phyloP scores from a whole-genome alignment of 2,797 vertebrate species.

The Amniataba percoides region DNA sequence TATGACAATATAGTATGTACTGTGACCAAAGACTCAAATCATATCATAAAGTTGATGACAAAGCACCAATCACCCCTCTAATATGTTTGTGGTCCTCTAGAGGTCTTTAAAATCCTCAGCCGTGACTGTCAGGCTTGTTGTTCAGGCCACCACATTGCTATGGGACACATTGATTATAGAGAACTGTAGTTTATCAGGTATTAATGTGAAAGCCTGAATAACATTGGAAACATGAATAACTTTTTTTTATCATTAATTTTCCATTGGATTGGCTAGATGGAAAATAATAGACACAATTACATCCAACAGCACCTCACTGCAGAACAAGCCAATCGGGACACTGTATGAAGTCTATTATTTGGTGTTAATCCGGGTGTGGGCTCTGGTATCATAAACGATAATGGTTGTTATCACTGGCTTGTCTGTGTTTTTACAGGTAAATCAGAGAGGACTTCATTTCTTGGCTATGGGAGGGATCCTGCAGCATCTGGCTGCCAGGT shows the following conservation, averaged over 20 bases:
- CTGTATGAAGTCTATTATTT: neutral
- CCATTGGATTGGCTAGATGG: neutral
- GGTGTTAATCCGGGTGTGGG: neutral
- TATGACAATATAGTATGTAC: neutral
- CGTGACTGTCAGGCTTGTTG: neutral
- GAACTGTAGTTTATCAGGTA: neutral
- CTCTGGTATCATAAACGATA: conserved; percentile 17
- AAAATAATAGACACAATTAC: neutral
- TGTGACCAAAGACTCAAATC: neutral
- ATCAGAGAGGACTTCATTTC: conserved; percentile 80
- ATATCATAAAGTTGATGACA: neutral
- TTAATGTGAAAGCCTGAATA: neutral
- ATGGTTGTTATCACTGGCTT: conserved; percentile 45
- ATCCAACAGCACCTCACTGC: neutral
- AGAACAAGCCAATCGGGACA: neutral
- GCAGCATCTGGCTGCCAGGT: conserved; percentile 93
- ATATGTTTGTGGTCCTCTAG: neutral
- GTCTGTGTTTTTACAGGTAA: conserved; percentile 83
- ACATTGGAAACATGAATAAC: neutral
- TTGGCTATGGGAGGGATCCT: conserved; percentile 90
- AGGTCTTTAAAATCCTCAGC: neutral
- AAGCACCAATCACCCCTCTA: neutral
- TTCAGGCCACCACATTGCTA: neutral
- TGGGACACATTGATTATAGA: neutral
- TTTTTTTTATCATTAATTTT: neutral